Percentiles rank a stretch among this genome's conserved stretches.
Conservation (phyloP, 1,140 invertebrate species). For the Thaumetopoea pityocampa region DNA sequence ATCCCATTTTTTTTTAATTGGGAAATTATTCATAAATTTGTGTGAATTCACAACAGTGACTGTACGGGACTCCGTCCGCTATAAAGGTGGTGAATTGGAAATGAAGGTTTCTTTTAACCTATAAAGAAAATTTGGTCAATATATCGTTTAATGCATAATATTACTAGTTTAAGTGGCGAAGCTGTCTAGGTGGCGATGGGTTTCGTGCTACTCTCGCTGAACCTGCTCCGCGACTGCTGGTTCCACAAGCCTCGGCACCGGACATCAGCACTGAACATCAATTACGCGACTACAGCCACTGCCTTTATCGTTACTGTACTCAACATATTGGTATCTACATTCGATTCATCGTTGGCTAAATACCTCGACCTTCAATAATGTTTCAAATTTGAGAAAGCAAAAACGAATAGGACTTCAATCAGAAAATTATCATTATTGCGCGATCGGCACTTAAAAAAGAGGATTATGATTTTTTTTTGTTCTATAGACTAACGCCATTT, state of each 20-base stretch:
- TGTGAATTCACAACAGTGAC: no score
- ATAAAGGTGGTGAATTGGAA: no score
- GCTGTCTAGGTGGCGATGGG: slow-evolving; percentile 75
- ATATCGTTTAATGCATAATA: background rate
- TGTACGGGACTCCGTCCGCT: no score
- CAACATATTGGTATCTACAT: slow-evolving; percentile 87
- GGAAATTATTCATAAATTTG: no score
- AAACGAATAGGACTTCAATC: no score
- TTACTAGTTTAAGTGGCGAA: background rate
- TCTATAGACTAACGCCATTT: no score
- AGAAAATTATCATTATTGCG: no score
- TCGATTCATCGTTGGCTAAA: slow-evolving; percentile 80
- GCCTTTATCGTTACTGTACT: slow-evolving; percentile 85
- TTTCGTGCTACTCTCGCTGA: slow-evolving; percentile 82
- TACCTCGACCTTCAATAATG: slow-evolving; percentile 63
- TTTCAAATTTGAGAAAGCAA: no score
- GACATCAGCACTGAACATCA: slow-evolving; percentile 81
- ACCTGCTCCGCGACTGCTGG: slow-evolving; percentile 84
- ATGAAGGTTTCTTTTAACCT: no score
- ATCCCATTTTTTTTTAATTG: no score
- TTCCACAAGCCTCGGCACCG: slow-evolving; percentile 82
- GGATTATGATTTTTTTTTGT: no score
- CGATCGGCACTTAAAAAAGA: no score
- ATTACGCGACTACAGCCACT: slow-evolving; percentile 82
- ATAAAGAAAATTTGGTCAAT: slow-evolving; percentile 1